Evolutionary conservation across 2,888 invertebrate genomes (phyloP).

Genomic region (Sabellastarte sp.): DNA sequence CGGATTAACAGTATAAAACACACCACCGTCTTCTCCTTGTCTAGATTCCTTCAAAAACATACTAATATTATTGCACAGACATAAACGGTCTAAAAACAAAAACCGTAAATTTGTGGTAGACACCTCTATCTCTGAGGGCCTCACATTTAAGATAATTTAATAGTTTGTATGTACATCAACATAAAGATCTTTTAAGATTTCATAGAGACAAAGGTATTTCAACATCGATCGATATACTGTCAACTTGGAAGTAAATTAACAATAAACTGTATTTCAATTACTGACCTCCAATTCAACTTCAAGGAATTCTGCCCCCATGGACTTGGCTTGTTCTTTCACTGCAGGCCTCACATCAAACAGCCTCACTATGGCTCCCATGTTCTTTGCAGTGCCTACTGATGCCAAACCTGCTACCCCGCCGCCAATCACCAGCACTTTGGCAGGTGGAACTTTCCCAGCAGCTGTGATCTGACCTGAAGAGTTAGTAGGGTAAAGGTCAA

Average conservation of each 20-base stretch:
- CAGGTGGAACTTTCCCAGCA: slow-evolving; percentile 83
- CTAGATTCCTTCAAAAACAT: no score
- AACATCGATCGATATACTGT: not conserved
- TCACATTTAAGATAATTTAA: no score
- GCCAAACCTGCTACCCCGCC: slow-evolving; percentile 87
- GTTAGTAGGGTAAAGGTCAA: no score
- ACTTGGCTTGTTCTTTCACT: slow-evolving; percentile 68
- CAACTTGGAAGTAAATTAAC: not conserved
- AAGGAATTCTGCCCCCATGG: slow-evolving; percentile 84
- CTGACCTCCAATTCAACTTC: slow-evolving; percentile 73
- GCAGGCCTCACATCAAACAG: slow-evolving; percentile 84
- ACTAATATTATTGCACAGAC: no score
- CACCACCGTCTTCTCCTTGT: not conserved
- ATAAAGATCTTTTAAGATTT: not conserved
- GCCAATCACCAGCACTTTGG: slow-evolving; percentile 83
- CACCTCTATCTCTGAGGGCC: no score
- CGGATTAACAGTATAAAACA: not conserved
- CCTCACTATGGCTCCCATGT: slow-evolving; percentile 86
- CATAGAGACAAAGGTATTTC: not conserved
- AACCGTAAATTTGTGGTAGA: no score
- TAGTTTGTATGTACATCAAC: no score
- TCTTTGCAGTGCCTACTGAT: slow-evolving; percentile 79
- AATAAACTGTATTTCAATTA: not conserved
- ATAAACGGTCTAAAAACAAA: no score
- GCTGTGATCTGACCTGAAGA: slow-evolving; percentile 83